Evolutionary conservation across 2,888 invertebrate genomes (phyloP), one percentile per base, ranked within the genome.

Genomic region (Lordiphosa fenestrarum): DNA sequence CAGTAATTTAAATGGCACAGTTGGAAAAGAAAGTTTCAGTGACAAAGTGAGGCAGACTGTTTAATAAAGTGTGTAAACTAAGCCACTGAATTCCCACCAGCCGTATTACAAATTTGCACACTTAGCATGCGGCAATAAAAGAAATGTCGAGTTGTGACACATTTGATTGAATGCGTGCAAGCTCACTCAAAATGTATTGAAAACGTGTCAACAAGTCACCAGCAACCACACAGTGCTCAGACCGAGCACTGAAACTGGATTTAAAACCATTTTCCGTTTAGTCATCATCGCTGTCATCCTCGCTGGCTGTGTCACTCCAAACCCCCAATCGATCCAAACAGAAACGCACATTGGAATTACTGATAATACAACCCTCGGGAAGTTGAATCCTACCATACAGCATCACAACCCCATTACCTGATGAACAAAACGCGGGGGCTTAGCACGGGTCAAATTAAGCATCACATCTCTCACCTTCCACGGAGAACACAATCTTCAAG

Each of bases 191-290:
- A 56, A 66, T 66, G 37, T 84, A 85, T 81, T 84, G 85, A 81
- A 85, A 85, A 84, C 80, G 84, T 85, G 85, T 84, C 84, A 71
- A 66, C 84, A 84, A 74, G 66, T 66, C 65, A 58, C 42, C 67
- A 66, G 61, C 56, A 19, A 15, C 21, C 25, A 30, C 21, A 25
- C 7, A 30, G 15, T 2, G 23, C 13, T 44, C 33, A 3, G 9
- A 3, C 7, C 3, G 9, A 9, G 3, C 30, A 15, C 4, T n/a
- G 23, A 23, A 3, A 23, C 6, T 44, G 30, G 9, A 44, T 33
- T 44, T 44, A 44, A 33, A 33, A 33, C 10, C 25, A 40, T 25
- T 44, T 44, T 33, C 25, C 44, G 6, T n/a, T 44, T 44, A 44
- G 15, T 44, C 44, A 15, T 44, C 33, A 19, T 44, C 44, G 44